Conservation (phyloP, 1,140 invertebrate genomes). For the Bombus confusus region DNA sequence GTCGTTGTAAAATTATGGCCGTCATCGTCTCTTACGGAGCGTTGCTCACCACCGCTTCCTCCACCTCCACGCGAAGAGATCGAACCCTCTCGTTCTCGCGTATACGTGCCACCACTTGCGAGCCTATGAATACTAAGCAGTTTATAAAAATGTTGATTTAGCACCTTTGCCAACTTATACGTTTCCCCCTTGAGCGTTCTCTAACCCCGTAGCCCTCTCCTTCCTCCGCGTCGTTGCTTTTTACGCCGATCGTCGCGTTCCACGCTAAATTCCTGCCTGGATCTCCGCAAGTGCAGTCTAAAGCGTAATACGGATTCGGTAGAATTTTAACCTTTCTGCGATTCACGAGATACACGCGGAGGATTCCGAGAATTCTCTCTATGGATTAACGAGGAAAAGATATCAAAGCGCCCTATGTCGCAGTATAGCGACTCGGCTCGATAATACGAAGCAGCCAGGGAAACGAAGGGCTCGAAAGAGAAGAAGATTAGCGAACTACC, state of each 20-base stretch:
- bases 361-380: too few species aligned
- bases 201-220: constrained; percentile 25
- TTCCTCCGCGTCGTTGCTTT: constrained; percentile 26
- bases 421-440: not conserved
- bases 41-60: constrained; percentile 41
- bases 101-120: constrained; percentile 61
- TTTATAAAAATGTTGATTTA: constrained; percentile 83
- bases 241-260: constrained; percentile 19
- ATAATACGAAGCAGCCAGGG: not conserved
- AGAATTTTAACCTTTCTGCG: not conserved
- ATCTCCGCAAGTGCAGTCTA: not conserved
- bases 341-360: not conserved
- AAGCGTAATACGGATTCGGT: not conserved
- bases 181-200: constrained; percentile 31
- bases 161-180: constrained; percentile 71
- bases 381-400: constrained; percentile 5
- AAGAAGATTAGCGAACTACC: constrained; percentile 30
- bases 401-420: not conserved
- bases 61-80: constrained; percentile 58
- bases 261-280: not conserved
- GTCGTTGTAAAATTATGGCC: constrained; percentile 73
- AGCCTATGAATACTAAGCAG: constrained; percentile 81
- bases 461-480: constrained; percentile 24
- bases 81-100: constrained; percentile 69
- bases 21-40: constrained; percentile 50